Evolutionary conservation across 2,113 vertebrate species (phyloP).

Genomic region (Brienomyrus brachyistius): DNA sequence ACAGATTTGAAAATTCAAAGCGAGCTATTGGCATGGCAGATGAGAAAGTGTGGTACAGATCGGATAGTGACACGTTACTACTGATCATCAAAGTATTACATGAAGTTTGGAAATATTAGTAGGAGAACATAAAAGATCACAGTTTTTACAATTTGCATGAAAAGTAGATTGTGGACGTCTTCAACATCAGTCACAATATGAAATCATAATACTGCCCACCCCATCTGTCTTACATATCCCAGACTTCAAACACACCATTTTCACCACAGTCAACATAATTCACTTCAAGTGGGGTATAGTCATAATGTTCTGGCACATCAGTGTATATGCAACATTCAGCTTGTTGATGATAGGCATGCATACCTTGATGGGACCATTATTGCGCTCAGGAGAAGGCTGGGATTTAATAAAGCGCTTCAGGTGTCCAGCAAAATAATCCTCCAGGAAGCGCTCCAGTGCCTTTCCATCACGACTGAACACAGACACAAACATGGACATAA

Average conservation of each 20-base stretch:
- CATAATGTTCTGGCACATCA: neutral
- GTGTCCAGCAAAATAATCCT: slow-evolving; percentile 54
- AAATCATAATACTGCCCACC: neutral
- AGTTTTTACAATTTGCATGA: too few species aligned
- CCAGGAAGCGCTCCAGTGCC: slow-evolving; percentile 58
- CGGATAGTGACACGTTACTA: neutral
- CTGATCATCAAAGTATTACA: neutral
- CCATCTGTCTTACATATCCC: neutral
- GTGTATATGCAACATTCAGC: neutral
- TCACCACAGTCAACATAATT: neutral
- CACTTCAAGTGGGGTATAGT: neutral
- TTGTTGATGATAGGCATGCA: neutral
- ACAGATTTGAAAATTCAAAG: neutral
- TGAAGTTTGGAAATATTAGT: too few species aligned
- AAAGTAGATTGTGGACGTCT: neutral
- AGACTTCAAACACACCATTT: neutral
- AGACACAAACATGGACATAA: slow-evolving; percentile 10
- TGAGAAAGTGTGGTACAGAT: neutral
- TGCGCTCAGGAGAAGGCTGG: slow-evolving; percentile 55
- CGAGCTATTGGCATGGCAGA: neutral
- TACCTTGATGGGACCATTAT: slow-evolving; percentile 55
- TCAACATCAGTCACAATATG: neutral
- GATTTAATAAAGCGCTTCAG: slow-evolving; percentile 63
- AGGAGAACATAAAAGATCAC: too few species aligned
- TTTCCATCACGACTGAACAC: slow-evolving; percentile 55